Evolutionary conservation across 2,797 vertebrate genomes (phyloP).

Genomic region (Hemitrygon akajei): DNA sequence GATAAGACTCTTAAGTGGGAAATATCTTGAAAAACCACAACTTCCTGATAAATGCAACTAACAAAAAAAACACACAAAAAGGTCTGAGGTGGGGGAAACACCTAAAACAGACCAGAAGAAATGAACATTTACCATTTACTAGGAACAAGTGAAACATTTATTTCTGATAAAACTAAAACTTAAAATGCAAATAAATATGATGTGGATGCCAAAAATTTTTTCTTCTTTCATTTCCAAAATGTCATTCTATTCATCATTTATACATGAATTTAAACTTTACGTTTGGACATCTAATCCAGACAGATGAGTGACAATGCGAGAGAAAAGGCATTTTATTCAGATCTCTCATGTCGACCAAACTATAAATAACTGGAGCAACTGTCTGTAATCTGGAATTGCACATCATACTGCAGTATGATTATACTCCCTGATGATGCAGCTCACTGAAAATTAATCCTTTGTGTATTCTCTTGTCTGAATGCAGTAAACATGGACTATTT

Average conservation of each 20-base stretch:
- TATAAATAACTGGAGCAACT: slow-evolving; percentile 37
- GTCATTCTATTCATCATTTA: slow-evolving; percentile 37
- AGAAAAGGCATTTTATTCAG: slow-evolving; percentile 33
- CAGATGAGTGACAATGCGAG: slow-evolving; percentile 33
- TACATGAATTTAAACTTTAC: slow-evolving; percentile 36
- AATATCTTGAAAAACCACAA: slow-evolving; percentile 34
- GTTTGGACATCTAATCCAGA: slow-evolving; percentile 37
- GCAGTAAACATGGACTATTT: slow-evolving; percentile 34
- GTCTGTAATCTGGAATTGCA: slow-evolving; percentile 36
- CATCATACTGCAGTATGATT: slow-evolving; percentile 35
- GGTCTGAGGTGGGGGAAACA: slow-evolving; percentile 24
- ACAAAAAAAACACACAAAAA: not conserved
- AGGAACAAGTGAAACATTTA: slow-evolving; percentile 26
- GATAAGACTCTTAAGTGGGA: slow-evolving; percentile 20
- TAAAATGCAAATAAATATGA: slow-evolving; percentile 37
- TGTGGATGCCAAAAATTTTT: slow-evolving; percentile 33
- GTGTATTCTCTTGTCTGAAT: slow-evolving; percentile 37
- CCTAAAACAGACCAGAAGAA: slow-evolving; percentile 28
- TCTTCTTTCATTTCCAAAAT: slow-evolving; percentile 34
- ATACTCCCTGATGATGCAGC: slow-evolving; percentile 19
- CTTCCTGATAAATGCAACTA: not conserved
- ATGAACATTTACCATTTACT: slow-evolving; percentile 27
- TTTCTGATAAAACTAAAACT: slow-evolving; percentile 29
- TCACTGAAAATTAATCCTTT: slow-evolving; percentile 37
- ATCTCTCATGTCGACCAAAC: slow-evolving; percentile 33